Percentiles rank a stretch among this genome's conserved stretches.
These are phyloP conservation scores for Troglohyphantes excavatus DNA, from an alignment of 2,888 invertebrate species.

Conservation along the genomic window DNA sequence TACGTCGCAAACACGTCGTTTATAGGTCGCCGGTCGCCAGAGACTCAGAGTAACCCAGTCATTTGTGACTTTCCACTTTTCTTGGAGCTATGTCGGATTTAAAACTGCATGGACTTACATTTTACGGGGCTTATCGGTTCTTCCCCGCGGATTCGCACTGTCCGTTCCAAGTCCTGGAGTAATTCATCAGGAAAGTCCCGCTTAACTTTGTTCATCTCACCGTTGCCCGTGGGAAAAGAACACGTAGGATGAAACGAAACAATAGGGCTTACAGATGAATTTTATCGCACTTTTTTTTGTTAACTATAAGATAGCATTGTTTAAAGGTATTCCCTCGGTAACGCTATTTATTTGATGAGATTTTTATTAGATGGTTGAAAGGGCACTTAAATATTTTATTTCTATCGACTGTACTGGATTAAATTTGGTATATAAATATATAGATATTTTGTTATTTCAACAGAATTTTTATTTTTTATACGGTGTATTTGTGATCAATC, in stretches of 20 bases:
- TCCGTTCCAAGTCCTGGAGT: not conserved
- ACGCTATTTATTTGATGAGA: too few species aligned
- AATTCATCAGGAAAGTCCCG: conserved; percentile 52
- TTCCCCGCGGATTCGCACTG: conserved; percentile 40
- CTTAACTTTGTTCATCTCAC: conserved; percentile 37
- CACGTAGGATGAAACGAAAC: conserved; percentile 26
- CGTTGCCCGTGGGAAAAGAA: conserved; percentile 11
- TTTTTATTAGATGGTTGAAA: too few species aligned
- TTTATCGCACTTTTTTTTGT: not conserved
- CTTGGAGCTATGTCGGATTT: conserved; percentile 31
- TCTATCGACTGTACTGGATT: too few species aligned
- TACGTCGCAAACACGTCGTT: not conserved
- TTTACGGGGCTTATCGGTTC: conserved; percentile 40
- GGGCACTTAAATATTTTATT: too few species aligned
- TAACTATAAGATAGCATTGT: too few species aligned
- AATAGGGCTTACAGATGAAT: conserved; percentile 22
- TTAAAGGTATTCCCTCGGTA: too few species aligned
- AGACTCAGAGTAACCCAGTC: conserved; percentile 42
- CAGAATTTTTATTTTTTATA: too few species aligned
- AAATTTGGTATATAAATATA: too few species aligned
- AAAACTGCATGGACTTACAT: conserved; percentile 43
- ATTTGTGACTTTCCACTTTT: conserved; percentile 42
- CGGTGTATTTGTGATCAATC: too few species aligned
- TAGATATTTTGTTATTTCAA: too few species aligned
- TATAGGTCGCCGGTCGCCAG: conserved; percentile 4